A percentile compares a stretch with the other conserved stretches of the same genome.
Conservation (phyloP, 1,140 invertebrate species). For the Brachionus plicatilis region DNA sequence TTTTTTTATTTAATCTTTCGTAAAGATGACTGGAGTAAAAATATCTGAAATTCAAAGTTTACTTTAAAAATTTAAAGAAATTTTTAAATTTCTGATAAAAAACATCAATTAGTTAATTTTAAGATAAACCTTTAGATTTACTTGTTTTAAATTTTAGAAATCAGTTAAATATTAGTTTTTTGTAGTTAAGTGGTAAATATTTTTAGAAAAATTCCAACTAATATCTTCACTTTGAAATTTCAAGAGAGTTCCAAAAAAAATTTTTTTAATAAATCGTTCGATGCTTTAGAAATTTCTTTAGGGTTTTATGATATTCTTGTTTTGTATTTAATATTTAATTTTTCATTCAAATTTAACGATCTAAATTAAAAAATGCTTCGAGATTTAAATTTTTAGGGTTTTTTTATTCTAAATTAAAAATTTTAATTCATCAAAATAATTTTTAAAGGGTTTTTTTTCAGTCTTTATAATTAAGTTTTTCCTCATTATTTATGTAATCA, state of each 20-base stretch:
- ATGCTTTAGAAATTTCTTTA: neutral
- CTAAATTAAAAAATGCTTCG: neutral
- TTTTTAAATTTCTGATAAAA: too few relatives aligned
- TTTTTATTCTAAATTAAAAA: neutral
- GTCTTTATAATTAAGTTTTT: too few relatives aligned
- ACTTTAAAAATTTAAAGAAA: too few relatives aligned
- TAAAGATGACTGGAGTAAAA: too few relatives aligned
- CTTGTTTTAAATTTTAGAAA: neutral
- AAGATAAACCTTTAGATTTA: too few relatives aligned
- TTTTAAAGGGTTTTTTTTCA: too few relatives aligned
- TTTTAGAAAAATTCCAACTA: neutral
- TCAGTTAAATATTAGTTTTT: neutral
- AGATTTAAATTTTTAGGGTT: neutral
- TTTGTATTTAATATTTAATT: neutral
- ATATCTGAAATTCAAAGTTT: too few relatives aligned
- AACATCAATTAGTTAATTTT: too few relatives aligned
- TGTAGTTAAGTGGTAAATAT: neutral
- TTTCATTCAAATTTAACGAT: neutral
- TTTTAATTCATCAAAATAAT: neutral
- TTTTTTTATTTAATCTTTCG: neutral
- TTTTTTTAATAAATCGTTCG: neutral
- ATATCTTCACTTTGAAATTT: neutral
- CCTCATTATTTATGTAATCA: too few relatives aligned
- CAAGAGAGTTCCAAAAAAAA: neutral
- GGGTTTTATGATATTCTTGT: neutral